Base-by-base conservation (phyloP, 2,888 invertebrate species). In the Oscheius sp. region DNA sequence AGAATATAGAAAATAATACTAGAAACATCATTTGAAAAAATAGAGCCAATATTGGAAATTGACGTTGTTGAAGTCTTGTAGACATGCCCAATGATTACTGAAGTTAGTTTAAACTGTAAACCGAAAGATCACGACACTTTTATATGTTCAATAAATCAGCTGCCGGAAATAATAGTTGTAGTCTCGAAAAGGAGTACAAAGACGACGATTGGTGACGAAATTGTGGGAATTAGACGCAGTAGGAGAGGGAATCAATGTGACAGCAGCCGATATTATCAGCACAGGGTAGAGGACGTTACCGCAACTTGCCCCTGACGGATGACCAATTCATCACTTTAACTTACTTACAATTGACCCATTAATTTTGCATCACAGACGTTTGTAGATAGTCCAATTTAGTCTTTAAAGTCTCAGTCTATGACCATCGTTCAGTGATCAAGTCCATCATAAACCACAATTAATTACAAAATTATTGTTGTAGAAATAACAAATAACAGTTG, bases 1-100 rank as follows among this genome's bases (percentile, higher is more conserved):
- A 80, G 64, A 84, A 87, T 46, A 81, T 69, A 12, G 81, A 84
- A 73, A 82, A 86, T 58, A 83, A 59, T 7, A 83, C 61, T 45
- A 85, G 80, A 74, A 87, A 86, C 7, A 84, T 27, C n/a, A 80
- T 56, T 70, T 87, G 86, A 74, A 87, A 84, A n/a, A 86, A 63
- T 53, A 79, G 75, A 9, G 85, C 79, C 46, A 86, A 76, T 12
- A 86, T 72, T 41, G 81, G 76, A 73, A 86, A 86, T 68, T 86
- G 86, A 7, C 82, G 76, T n/a, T 80, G 72, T 52, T 82, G 80
- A 6, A 78, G 75, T 27, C 78, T 64, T 18, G 79, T 73, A 21
- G 72, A 70, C 82, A 82, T 82, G 12, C 13, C 5, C 35, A 35
- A 35, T 6, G 35, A 9, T 13, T 16, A 18, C 49, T 49, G 49